phyloP scores from a whole-genome alignment of 2,113 vertebrate genomes.

The Pseudorectes ferrugineus region DNA sequence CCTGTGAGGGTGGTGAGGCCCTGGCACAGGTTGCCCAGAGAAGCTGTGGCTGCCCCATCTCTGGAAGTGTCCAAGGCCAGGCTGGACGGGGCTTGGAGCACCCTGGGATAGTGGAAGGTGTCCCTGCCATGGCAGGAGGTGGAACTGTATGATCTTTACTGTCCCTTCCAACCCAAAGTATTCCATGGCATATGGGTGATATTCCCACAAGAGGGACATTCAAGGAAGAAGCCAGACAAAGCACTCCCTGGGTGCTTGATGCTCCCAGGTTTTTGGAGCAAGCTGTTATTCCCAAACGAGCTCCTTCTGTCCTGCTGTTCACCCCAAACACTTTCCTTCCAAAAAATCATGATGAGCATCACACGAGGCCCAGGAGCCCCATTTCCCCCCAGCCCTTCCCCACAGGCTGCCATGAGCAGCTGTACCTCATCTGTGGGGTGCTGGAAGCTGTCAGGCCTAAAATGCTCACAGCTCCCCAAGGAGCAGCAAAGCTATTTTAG shows the following conservation, averaged over 20 bases:
- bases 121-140: neutral
- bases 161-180: neutral
- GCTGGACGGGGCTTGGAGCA: accelerated
- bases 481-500: conserved; percentile 10
- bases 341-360: accelerated
- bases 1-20: neutral
- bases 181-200: neutral
- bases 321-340: neutral
- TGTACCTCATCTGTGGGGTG: neutral
- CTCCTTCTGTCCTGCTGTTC: neutral
- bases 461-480: neutral
- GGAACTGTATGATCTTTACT: neutral
- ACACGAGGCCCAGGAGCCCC: neutral
- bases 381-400: neutral
- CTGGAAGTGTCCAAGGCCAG: neutral
- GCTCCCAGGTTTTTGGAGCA: neutral
- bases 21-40: neutral
- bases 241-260: neutral
- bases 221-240: neutral
- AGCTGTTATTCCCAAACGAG: neutral
- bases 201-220: accelerated
- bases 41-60: neutral
- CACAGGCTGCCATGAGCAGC: neutral
- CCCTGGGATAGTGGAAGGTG: neutral
- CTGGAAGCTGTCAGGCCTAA: neutral